Conservation (phyloP, 1,140 invertebrate species). For the Monochamus saltuarius region DNA sequence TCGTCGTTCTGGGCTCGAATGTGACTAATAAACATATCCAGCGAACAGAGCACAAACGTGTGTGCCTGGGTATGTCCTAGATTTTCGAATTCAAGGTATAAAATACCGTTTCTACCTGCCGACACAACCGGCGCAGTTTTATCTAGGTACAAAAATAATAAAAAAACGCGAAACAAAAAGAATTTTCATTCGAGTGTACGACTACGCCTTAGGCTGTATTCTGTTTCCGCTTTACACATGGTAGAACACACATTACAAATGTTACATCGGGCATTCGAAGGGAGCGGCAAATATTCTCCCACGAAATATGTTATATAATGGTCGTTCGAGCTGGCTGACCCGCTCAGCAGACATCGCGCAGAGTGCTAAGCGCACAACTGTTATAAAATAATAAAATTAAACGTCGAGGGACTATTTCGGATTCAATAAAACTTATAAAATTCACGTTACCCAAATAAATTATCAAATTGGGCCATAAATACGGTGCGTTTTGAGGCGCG, state of each 20-base stretch:
- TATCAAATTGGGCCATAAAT: conserved; percentile 42
- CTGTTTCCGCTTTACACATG: conserved; percentile 51
- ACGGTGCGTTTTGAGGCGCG: conserved; percentile 29
- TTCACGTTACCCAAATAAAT: conserved; percentile 36
- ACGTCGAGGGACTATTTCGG: conserved; percentile 27
- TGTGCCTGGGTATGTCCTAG: conserved; percentile 22
- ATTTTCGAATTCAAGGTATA: conserved; percentile 28
- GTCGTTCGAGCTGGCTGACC: conserved; percentile 2
- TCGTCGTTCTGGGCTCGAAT: too few relatives aligned
- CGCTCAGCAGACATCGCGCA: conserved; percentile 3
- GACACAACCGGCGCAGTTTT: conserved; percentile 25
- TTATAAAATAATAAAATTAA: conserved; percentile 39
- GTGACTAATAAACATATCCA: too few relatives aligned
- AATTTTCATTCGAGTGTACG: conserved; percentile 37
- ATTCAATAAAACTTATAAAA: conserved; percentile 37
- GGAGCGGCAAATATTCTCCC: conserved; percentile 34
- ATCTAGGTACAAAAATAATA: conserved; percentile 39
- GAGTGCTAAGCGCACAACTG: conserved; percentile 27
- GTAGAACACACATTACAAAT: conserved; percentile 49
- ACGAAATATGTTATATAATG: conserved; percentile 24
- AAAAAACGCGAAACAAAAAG: conserved; percentile 36
- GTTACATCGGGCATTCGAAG: conserved; percentile 30
- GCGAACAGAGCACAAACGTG: too few relatives aligned
- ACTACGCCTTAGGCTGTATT: conserved; percentile 28
- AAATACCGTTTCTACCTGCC: conserved; percentile 24